Percentiles rank a stretch among this genome's conserved stretches.
Conservation (phyloP, 2,113 vertebrate species). For the Macrotis lagotis region DNA sequence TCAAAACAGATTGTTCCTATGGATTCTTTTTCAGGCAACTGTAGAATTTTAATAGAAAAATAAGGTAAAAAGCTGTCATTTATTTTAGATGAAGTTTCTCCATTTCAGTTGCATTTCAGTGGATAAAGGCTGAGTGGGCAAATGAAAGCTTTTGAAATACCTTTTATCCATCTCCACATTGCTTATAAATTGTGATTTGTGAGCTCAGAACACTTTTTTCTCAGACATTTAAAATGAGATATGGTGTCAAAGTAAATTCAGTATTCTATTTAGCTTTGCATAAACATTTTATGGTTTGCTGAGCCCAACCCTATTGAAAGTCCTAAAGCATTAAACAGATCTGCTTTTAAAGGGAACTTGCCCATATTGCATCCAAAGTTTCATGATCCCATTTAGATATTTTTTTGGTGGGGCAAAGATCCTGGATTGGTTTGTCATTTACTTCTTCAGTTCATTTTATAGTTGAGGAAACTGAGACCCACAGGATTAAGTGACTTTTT, state of each 20-base stretch:
- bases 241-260: neutral
- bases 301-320: conserved; percentile 45
- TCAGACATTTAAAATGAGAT: conserved; percentile 30
- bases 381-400: neutral
- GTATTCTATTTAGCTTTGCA: conserved; percentile 24
- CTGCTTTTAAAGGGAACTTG: conserved; percentile 48
- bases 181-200: neutral
- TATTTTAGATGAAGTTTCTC: conserved; percentile 33
- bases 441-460: no score
- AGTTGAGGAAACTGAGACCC: no score
- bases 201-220: neutral
- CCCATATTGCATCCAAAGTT: neutral
- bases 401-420: neutral
- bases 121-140: neutral
- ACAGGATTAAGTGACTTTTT: no score
- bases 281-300: conserved; percentile 40
- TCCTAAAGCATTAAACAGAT: conserved; percentile 34
- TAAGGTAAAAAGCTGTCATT: neutral
- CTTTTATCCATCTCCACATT: conserved; percentile 19
- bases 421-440: neutral
- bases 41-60: conserved; percentile 40
- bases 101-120: conserved; percentile 29
- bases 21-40: conserved; percentile 27
- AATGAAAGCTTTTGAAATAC: neutral
- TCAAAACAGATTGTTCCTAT: conserved; percentile 25